phyloP scores from a whole-genome alignment of 1,140 invertebrate species.

The Anastrepha ludens region DNA sequence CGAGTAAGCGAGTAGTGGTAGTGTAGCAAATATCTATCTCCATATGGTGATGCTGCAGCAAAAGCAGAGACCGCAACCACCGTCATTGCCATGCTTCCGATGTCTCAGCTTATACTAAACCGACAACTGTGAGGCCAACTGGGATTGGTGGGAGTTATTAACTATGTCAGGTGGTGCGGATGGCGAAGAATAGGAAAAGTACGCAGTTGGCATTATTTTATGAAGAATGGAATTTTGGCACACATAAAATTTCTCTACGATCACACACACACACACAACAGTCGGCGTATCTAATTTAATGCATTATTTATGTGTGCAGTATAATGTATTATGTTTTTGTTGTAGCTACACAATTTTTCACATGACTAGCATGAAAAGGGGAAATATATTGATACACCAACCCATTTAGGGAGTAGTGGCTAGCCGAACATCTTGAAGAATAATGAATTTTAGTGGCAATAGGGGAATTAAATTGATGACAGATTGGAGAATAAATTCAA shows the following conservation, averaged over 20 bases:
- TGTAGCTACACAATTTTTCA: background rate
- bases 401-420: too few species aligned
- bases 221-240: conserved; percentile 17
- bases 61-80: background rate
- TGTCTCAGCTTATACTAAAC: background rate
- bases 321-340: background rate
- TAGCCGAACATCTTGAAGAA: too few species aligned
- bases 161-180: background rate
- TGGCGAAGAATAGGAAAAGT: background rate
- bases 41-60: background rate
- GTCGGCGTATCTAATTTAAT: background rate
- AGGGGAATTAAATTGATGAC: too few species aligned
- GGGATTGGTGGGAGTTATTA: background rate
- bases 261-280: background rate
- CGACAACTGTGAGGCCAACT: background rate
- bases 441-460: too few species aligned
- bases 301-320: background rate
- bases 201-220: conserved; percentile 41
- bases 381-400: too few species aligned
- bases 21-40: conserved; percentile 55
- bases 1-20: background rate
- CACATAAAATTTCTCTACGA: conserved; percentile 51
- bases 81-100: background rate
- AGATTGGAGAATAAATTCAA: too few species aligned
- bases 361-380: background rate